Evolutionary conservation across 2,113 vertebrate species (phyloP).

Genomic region (Corynorhinus townsendii): DNA sequence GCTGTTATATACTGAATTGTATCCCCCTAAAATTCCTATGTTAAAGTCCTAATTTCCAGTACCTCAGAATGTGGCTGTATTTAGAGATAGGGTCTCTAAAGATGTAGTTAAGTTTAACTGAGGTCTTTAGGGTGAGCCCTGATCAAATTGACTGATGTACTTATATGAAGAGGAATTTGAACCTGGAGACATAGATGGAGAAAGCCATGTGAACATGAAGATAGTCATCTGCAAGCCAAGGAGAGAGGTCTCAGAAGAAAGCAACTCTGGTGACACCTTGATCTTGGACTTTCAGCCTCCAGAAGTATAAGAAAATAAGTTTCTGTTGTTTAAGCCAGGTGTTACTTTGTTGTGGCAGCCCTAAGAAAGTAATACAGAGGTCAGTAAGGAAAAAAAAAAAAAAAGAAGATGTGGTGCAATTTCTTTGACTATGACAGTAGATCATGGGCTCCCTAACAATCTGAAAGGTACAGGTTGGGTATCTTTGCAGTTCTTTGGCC

Average conservation of each 20-base stretch:
- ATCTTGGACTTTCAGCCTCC: too few species aligned
- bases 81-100: not conserved
- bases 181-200: not conserved
- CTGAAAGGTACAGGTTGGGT: not conserved
- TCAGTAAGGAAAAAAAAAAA: not conserved
- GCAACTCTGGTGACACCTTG: too few species aligned
- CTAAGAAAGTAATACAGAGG: not conserved
- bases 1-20: not conserved
- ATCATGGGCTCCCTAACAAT: not conserved
- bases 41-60: not conserved
- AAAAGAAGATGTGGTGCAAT: not conserved
- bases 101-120: not conserved
- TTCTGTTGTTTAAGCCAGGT: not conserved
- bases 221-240: not conserved
- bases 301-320: not conserved
- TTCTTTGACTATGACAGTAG: not conserved
- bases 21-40: not conserved
- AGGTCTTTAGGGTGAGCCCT: not conserved
- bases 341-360: not conserved
- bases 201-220: not conserved
- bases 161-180: not conserved
- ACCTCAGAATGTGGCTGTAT: not conserved
- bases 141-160: not conserved
- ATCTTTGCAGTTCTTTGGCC: not conserved
- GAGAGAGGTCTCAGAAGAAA: too few species aligned